Evolutionary conservation across 2,797 vertebrate genomes (phyloP).

Genomic region (Acanthurus leucopareius): DNA sequence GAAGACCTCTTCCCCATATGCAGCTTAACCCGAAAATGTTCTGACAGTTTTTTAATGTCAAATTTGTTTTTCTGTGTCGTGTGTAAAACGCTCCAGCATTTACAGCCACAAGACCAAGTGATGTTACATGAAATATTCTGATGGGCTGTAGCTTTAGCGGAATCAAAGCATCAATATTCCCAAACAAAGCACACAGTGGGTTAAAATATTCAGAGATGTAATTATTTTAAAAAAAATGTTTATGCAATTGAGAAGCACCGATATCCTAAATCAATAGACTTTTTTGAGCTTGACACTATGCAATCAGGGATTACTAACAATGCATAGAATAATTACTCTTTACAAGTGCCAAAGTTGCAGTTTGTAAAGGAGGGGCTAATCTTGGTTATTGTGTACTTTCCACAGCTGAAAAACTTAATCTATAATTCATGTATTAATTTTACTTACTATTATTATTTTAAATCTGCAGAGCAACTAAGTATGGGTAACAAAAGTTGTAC

Average conservation of each 20-base stretch:
- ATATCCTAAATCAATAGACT: too few relatives aligned
- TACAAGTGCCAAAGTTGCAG: not conserved
- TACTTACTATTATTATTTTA: too few relatives aligned
- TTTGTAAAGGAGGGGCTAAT: not conserved
- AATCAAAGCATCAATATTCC: not conserved
- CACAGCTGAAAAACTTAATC: not conserved
- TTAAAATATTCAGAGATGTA: not conserved
- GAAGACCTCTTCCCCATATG: constrained; percentile 30
- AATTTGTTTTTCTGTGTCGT: not conserved
- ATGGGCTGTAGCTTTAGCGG: not conserved
- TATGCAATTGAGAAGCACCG: too few relatives aligned
- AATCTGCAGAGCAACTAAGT: too few relatives aligned
- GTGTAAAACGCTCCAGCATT: constrained; percentile 5
- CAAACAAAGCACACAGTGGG: not conserved
- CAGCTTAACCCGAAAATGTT: constrained; percentile 22
- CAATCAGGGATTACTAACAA: too few relatives aligned
- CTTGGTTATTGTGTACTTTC: not conserved
- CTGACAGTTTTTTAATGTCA: not conserved
- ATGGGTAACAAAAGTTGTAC: too few relatives aligned
- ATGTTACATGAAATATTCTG: not conserved
- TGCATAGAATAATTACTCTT: too few relatives aligned
- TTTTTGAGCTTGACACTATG: too few relatives aligned
- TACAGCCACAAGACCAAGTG: constrained; percentile 1
- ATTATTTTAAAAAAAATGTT: not conserved
- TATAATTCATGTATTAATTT: not conserved